Evolutionary conservation across 23 tunicate genomes (phyloP).

Genomic region (Phallusia fumigata): DNA sequence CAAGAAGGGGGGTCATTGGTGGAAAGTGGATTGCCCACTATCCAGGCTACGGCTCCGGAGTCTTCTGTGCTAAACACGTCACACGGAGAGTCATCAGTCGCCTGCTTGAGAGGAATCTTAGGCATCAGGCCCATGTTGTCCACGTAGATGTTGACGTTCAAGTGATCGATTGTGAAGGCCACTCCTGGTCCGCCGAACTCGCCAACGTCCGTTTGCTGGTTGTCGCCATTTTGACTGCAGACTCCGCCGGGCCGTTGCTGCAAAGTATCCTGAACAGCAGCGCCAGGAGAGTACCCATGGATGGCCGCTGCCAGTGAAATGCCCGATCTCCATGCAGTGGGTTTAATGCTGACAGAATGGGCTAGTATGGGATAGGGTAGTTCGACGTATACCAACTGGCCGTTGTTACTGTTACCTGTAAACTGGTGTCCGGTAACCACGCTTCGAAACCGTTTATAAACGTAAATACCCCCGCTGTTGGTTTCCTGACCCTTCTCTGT

Average conservation of each 20-base stretch:
- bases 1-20: constrained; percentile 23
- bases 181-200: constrained; percentile 28
- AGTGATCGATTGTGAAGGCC: constrained; percentile 18
- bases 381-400: neutral
- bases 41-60: constrained; percentile 30
- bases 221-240: neutral
- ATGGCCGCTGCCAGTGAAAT: constrained; percentile 20
- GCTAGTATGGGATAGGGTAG: constrained; percentile 32
- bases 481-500: constrained; percentile 10
- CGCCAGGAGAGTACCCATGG: constrained; percentile 22
- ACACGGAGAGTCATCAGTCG: constrained; percentile 1
- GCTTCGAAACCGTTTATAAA: constrained; percentile 18
- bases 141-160: neutral
- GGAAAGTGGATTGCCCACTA: constrained; percentile 19
- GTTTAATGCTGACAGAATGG: constrained; percentile 15
- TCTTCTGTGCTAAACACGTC: constrained; percentile 5
- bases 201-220: neutral
- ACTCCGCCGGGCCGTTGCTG: constrained; percentile 15
- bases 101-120: constrained; percentile 9
- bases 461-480: constrained; percentile 29
- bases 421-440: constrained; percentile 9
- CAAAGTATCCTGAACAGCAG: neutral
- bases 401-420: neutral
- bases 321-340: constrained; percentile 1
- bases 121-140: constrained; percentile 28